Evolutionary conservation across 2,888 invertebrate genomes (phyloP).

Genomic region (Tachina fera): DNA sequence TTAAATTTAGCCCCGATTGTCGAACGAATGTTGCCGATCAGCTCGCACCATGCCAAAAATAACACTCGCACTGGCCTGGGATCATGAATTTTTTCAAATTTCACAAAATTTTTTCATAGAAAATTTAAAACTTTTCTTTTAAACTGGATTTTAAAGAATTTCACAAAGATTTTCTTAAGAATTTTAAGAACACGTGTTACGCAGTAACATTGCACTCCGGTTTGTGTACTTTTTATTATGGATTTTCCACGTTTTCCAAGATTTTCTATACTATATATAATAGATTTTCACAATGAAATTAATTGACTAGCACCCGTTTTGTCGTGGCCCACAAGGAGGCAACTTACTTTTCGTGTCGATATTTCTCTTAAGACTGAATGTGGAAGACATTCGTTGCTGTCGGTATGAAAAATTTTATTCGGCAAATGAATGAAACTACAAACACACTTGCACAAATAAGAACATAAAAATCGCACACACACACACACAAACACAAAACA

Average conservation of each 20-base stretch:
- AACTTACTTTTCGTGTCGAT: conserved; percentile 83
- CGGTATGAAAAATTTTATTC: conserved; percentile 64
- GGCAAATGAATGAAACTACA: conserved; percentile 60
- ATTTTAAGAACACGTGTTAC: conserved; percentile 50
- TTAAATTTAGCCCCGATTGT: conserved; percentile 78
- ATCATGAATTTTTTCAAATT: conserved; percentile 76
- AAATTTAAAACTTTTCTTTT: conserved; percentile 69
- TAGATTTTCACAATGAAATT: conserved; percentile 77
- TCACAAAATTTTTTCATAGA: conserved; percentile 60
- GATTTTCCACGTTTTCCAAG: conserved; percentile 79
- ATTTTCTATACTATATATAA: conserved; percentile 73
- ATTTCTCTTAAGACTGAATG: conserved; percentile 81
- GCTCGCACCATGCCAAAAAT: conserved; percentile 79
- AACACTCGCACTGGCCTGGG: conserved; percentile 81
- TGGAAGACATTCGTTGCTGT: conserved; percentile 65
- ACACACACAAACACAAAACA: background rate
- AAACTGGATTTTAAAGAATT: conserved; percentile 68
- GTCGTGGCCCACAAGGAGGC: conserved; percentile 70
- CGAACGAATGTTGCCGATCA: conserved; percentile 75
- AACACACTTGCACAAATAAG: conserved; percentile 33
- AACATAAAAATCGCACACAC: conserved; percentile 2
- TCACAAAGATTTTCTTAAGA: conserved; percentile 22
- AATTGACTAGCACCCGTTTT: conserved; percentile 62
- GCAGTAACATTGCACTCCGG: conserved; percentile 71
- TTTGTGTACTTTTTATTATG: conserved; percentile 73